These are phyloP conservation scores for Carlito syrichta DNA, from an alignment of 2,113 vertebrate species.

Conservation along the genomic window DNA sequence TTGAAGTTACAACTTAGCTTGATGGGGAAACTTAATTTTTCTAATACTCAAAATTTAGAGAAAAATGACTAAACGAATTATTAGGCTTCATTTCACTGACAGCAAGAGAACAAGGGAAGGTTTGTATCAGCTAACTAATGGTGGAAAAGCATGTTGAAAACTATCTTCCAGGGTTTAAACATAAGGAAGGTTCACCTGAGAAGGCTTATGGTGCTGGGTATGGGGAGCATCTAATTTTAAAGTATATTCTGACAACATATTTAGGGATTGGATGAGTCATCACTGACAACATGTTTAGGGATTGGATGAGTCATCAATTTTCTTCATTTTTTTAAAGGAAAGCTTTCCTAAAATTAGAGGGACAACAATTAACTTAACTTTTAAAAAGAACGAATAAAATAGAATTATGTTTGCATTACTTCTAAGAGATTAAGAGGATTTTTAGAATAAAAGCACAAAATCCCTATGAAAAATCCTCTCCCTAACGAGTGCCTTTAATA, in stretches of 20 bases:
- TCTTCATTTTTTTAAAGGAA: not conserved
- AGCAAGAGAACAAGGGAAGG: not conserved
- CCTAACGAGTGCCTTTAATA: not conserved
- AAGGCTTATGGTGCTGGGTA: not conserved
- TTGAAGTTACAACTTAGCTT: not conserved
- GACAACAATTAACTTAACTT: not conserved
- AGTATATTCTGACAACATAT: not conserved
- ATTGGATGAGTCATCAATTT: not conserved
- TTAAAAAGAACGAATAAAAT: not conserved
- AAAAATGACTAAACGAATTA: not conserved
- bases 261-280: not conserved
- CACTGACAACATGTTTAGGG: not conserved
- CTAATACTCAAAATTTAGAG: not conserved
- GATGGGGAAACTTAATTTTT: not conserved
- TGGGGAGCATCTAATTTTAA: not conserved
- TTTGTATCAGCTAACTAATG: not conserved
- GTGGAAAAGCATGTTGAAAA: not conserved
- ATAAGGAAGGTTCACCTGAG: not conserved
- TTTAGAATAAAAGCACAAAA: not conserved
- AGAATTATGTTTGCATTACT: not conserved
- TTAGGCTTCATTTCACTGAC: not conserved
- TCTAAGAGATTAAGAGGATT: not conserved
- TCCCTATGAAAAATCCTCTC: not conserved
- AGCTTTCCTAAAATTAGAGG: not conserved
- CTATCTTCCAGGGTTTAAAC: not conserved